Evolutionary conservation across 2,888 invertebrate genomes (phyloP), one percentile per base, ranked within the genome.

Genomic region (Vesta saturnalis): DNA sequence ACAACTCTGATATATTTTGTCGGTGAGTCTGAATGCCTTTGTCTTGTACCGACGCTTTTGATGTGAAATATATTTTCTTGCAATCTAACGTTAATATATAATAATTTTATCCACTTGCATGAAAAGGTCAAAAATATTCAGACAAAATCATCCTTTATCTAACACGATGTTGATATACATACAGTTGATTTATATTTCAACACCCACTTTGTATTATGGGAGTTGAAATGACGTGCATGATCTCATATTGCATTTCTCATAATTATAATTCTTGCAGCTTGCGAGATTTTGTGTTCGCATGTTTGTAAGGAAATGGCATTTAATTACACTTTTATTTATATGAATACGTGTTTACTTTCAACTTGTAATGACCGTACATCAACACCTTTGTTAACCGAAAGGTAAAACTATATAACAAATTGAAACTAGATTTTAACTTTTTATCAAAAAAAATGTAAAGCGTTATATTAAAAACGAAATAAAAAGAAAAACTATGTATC

Each of bases 11-110:
- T 68, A 64, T 68, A 68, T 68, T 68, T 68, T 19, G 57, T 47
- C 39, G 58, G 56, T 54, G 43, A 67, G 67, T 52, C 58, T 58
- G 63, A 67, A 67, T 68, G 64, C 60, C 64, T 68, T 68, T 68
- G 68, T 68, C 68, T 64, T 64, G 68, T 64, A 60, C 68, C 68
- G 68, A 68, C 68, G 60, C 64, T 60, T 46, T 62, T 39, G 35
- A 61, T 57, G 66, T 57, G 61, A 66, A n/a, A n/a, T 60, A 57
- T 60, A 49, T 66, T 43, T 66, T 61, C 63, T 60, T 63, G 67
- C 63, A 63, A 67, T 67, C 59, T 63, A 62, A 63, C 47, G 49
- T 55, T 67, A 63, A 67, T 21, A 59, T 67, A 59, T 58, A 35
- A 58, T 54, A 5, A 54, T 59, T 63, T 63, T 63, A 63, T 67